phyloP scores from a whole-genome alignment of 2,113 vertebrate genomes.

The Centropus unirufus region DNA sequence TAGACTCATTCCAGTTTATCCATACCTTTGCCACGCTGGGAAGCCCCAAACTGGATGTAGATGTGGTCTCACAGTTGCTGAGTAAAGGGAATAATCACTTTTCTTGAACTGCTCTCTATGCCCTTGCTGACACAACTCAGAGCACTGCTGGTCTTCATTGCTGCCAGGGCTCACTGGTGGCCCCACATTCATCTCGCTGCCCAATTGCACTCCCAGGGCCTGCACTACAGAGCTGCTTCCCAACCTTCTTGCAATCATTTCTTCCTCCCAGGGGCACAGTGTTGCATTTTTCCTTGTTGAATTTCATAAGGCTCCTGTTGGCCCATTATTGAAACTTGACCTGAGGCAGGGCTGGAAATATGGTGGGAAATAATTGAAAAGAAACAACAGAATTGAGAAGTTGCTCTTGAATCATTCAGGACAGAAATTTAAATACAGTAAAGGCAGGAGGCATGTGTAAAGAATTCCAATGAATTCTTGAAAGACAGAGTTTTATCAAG shows the following conservation, averaged over 20 bases:
- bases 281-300: not conserved
- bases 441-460: not conserved
- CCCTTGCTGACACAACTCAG: not conserved
- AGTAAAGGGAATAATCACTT: not conserved
- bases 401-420: slow-evolving; percentile 46
- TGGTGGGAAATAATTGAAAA: not conserved
- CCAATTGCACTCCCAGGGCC: not conserved
- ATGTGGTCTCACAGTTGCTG: not conserved
- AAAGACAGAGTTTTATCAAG: not conserved
- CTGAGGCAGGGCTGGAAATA: slow-evolving; percentile 13
- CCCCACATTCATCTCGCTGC: not conserved
- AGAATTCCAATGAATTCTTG: not conserved
- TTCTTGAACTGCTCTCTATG: not conserved
- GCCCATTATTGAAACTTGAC: slow-evolving; percentile 21
- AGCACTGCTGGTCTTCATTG: not conserved
- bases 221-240: not conserved
- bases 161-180: not conserved
- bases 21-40: accelerated
- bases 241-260: not conserved
- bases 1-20: not conserved
- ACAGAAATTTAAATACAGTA: slow-evolving; percentile 52
- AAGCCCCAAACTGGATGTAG: accelerated
- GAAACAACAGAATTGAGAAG: slow-evolving; percentile 21
- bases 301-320: slow-evolving; percentile 10
- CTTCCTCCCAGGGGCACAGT: accelerated